These are phyloP conservation scores for Epinephelus awoara DNA, from an alignment of 2,797 vertebrate genomes.

Conservation along the genomic window DNA sequence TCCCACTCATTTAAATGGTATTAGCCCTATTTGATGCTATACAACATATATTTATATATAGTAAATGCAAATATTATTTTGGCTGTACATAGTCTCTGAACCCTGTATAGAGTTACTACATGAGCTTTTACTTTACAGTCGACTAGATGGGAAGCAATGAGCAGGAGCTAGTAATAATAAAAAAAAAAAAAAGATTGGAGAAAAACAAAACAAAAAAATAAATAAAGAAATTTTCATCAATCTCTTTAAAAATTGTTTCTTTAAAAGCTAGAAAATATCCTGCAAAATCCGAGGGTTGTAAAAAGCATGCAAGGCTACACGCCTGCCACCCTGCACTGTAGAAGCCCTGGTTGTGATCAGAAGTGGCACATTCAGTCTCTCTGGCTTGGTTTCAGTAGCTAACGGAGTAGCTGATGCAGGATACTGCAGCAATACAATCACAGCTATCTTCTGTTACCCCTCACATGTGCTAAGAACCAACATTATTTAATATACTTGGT, in stretches of 20 bases:
- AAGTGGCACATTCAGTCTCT: conserved; percentile 67
- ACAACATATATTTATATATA: conserved; percentile 49
- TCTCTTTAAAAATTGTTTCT: conserved; percentile 65
- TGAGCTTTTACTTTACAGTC: conserved; percentile 48
- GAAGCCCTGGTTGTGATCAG: conserved; percentile 72
- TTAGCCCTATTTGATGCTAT: conserved; percentile 76
- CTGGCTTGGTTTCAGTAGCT: conserved; percentile 60
- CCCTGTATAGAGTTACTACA: conserved; percentile 38
- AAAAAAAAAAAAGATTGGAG: neutral
- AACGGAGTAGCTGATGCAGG: conserved; percentile 50
- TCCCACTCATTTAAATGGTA: conserved; percentile 63
- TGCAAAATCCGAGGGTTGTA: conserved; percentile 63
- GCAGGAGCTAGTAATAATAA: conserved; percentile 21
- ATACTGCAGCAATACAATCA: conserved; percentile 71
- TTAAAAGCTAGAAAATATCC: conserved; percentile 78
- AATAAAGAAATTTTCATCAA: neutral
- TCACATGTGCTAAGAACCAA: conserved; percentile 49
- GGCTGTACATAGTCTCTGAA: conserved; percentile 63
- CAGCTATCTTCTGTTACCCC: conserved; percentile 32
- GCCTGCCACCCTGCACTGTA: conserved; percentile 69
- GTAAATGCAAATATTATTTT: conserved; percentile 61
- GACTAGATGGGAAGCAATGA: conserved; percentile 36
- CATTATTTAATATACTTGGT: neutral
- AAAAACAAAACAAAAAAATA: neutral
- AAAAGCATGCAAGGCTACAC: conserved; percentile 74